Conservation (phyloP, 1,140 invertebrate species). For the Nebria ingens region DNA sequence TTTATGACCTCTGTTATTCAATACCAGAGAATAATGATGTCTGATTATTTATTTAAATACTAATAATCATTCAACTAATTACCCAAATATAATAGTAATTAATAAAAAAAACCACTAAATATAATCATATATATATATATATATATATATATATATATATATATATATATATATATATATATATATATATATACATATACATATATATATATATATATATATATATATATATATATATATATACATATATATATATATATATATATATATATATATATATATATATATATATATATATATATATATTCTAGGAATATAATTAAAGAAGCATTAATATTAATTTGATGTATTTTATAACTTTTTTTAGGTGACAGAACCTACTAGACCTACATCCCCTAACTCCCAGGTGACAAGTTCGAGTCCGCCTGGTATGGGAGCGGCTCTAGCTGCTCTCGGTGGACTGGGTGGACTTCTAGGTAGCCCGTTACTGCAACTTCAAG, state of each 20-base stretch:
- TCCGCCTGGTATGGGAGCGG: constrained; percentile 41
- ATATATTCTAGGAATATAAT: too few species aligned
- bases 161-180: not conserved
- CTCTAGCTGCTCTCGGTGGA: constrained; percentile 47
- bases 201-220: not conserved
- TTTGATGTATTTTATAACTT: constrained; percentile 8
- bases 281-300: too few species aligned
- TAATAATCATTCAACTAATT: too few species aligned
- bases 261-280: too few species aligned
- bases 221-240: too few species aligned
- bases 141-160: not conserved
- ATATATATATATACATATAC: not conserved
- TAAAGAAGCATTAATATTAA: too few species aligned
- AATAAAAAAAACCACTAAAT: too few species aligned
- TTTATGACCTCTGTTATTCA: too few species aligned
- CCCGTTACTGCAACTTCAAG: constrained; percentile 50
- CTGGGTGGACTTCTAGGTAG: constrained; percentile 44
- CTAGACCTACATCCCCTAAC: constrained; percentile 42
- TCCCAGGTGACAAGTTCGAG: constrained; percentile 42
- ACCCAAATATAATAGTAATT: too few species aligned
- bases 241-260: too few species aligned
- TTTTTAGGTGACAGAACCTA: constrained; percentile 40
- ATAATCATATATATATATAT: not conserved
- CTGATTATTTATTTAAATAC: too few species aligned
- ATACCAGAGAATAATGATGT: too few species aligned